Evolutionary conservation across 2,888 invertebrate species (phyloP).

Genomic region (Cenopis cana): DNA sequence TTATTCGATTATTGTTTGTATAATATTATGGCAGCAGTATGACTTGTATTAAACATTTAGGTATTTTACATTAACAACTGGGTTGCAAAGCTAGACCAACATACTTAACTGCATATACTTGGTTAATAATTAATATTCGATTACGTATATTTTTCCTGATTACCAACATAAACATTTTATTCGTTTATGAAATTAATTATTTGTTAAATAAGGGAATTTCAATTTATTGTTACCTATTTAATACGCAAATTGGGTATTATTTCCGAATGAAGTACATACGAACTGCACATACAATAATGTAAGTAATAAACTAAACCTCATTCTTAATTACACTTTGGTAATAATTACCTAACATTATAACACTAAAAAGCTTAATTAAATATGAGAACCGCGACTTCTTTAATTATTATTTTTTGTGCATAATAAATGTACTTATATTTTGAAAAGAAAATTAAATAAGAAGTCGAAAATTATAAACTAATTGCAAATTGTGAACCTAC

Average conservation of each 20-base stretch:
- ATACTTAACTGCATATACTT: slow-evolving; percentile 10
- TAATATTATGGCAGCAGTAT: slow-evolving; percentile 45
- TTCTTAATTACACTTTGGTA: slow-evolving; percentile 84
- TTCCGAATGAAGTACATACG: slow-evolving; percentile 27
- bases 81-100: slow-evolving; percentile 23
- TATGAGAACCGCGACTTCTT: slow-evolving; percentile 61
- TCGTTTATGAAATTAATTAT: no score
- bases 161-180: not conserved
- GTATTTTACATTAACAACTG: slow-evolving; percentile 33
- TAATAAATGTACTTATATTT: slow-evolving; percentile 50
- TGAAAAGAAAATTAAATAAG: slow-evolving; percentile 49
- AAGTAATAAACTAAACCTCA: slow-evolving; percentile 67
- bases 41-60: slow-evolving; percentile 35
- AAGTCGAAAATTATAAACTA: slow-evolving; percentile 32
- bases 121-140: not conserved
- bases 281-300: slow-evolving; percentile 49
- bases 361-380: slow-evolving; percentile 62
- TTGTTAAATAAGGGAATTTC: not conserved
- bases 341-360: slow-evolving; percentile 78
- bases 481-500: slow-evolving; percentile 31
- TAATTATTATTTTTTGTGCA: slow-evolving; percentile 31
- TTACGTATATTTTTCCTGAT: slow-evolving; percentile 12
- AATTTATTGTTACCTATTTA: not conserved
- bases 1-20: slow-evolving; percentile 47
- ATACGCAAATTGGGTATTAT: slow-evolving; percentile 10